These are phyloP conservation scores for Scaptomyza hsui DNA, from an alignment of 1,140 invertebrate genomes.

Conservation along the genomic window DNA sequence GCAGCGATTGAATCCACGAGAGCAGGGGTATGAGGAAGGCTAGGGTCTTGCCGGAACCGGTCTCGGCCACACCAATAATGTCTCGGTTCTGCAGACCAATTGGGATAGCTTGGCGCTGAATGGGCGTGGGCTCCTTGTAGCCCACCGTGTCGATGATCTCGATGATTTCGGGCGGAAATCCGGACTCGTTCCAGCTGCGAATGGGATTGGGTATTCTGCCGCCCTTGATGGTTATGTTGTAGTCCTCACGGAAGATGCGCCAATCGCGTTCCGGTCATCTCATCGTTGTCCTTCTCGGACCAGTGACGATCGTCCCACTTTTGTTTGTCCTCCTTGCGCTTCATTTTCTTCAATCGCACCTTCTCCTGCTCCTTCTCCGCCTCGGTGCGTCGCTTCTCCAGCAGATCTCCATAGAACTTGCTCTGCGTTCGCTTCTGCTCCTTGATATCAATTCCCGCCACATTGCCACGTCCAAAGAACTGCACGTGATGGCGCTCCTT, in stretches of 20 bases:
- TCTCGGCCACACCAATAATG: conserved; percentile 99
- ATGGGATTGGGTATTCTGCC: conserved; percentile 98
- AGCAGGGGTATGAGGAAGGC: conserved; percentile 99
- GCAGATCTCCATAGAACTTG: conserved; percentile 98
- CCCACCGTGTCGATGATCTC: conserved; percentile 98
- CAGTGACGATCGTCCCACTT: conserved; percentile 99
- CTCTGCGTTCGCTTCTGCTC: conserved; percentile 98
- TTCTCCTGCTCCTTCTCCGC: conserved; percentile 99
- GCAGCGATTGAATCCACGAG: conserved; percentile 98
- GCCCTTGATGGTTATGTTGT: conserved; percentile 99
- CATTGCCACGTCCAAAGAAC: conserved; percentile 98
- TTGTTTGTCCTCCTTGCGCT: conserved; percentile 98
- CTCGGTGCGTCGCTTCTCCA: conserved; percentile 97
- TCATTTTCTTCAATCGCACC: conserved; percentile 95
- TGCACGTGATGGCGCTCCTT: conserved; percentile 98
- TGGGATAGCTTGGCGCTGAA: conserved; percentile 99
- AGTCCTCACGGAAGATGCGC: conserved; percentile 99
- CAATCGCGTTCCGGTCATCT: conserved; percentile 99
- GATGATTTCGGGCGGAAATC: conserved; percentile 95
- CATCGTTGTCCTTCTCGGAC: conserved; percentile 96
- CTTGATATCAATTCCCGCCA: conserved; percentile 98
- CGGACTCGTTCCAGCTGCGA: conserved; percentile 96
- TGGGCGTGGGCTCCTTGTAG: conserved; percentile 99
- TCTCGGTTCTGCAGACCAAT: conserved; percentile 99
- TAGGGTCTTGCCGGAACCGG: conserved; percentile 98